Base-by-base conservation (phyloP, 1,140 invertebrate genomes). In the Spodoptera litura region DNA sequence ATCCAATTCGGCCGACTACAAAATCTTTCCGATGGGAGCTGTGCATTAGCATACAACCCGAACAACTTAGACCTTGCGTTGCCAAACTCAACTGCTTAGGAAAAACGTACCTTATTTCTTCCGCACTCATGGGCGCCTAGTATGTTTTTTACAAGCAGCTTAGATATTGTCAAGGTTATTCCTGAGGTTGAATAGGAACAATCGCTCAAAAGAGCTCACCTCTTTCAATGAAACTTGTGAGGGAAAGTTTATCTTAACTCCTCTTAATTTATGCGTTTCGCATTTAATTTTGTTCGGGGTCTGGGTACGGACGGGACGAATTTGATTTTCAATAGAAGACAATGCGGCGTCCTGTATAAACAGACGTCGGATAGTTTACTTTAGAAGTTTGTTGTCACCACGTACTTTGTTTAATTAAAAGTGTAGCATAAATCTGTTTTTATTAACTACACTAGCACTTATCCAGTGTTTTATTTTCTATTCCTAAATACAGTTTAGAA, bases 231-330 rank as follows among this genome's bases (percentile, higher is more conserved):
- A 76, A 82, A 83, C 79, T 87, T 84, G 79, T 78, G 78, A 79
- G 80, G 68, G 83, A 85, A 90, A 92, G 86, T 92, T 92, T 87
- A 85, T 74, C 84, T 82, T 87, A 85, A 86, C 86, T 87, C 85
- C 62, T 82, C 84, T 90, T 92, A 92, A 92, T 92, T 92, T 91
- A 92, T 92, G 86, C 88, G 85, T 87, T 84, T 82, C 87, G 81
- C 83, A 84, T 89, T 91, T 89, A 91, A 91, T 91, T 91, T 89
- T 81, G 86, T 89, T 86, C 82, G 72, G 78, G 58, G 78, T 12
- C 71, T 68, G 79, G 58, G 78, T 12, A 66, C 78, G 76, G 84
- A 85, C 85, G 81, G 86, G 80, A 81, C 59, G 85, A 85, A 90
- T 90, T 89, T 85, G 87, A 88, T 91, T 91, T 86, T 81, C 78